Conservation (phyloP, 2,797 vertebrate species). For the Bovichtus diacanthus region DNA sequence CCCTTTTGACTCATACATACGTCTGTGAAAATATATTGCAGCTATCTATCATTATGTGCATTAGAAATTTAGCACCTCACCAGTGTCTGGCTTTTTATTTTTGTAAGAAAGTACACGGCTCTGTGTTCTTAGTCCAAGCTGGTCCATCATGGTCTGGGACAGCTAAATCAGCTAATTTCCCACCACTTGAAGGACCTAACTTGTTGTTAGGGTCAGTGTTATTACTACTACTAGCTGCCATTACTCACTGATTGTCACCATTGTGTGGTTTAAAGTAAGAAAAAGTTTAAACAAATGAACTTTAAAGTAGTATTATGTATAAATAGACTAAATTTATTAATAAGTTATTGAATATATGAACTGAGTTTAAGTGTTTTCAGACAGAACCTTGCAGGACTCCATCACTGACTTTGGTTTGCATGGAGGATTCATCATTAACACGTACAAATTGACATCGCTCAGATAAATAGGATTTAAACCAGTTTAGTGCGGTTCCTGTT, state of each 20-base stretch:
- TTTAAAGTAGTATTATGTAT: too few species aligned
- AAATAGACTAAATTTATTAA: background rate
- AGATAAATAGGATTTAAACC: too few species aligned
- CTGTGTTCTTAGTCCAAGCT: slow-evolving; percentile 12
- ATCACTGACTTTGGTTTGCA: too few species aligned
- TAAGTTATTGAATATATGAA: too few species aligned
- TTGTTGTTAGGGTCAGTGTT: background rate
- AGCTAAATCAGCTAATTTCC: slow-evolving; percentile 22
- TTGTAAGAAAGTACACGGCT: slow-evolving; percentile 19
- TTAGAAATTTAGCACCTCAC: background rate
- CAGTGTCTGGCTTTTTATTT: background rate
- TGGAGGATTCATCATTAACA: too few species aligned
- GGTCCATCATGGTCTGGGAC: slow-evolving; percentile 12
- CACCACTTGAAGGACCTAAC: slow-evolving; percentile 10
- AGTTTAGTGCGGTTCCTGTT: too few species aligned
- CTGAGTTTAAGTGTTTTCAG: too few species aligned
- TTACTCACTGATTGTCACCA: background rate
- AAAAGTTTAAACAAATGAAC: background rate
- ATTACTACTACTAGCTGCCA: background rate
- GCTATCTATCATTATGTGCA: background rate
- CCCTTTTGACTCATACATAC: background rate
- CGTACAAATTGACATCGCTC: too few species aligned
- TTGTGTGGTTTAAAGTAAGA: background rate
- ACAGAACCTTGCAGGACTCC: too few species aligned
- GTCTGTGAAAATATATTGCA: background rate